A percentile compares a stretch with the other conserved stretches of the same genome.
Evolutionary conservation across 2,888 invertebrate species (phyloP).

Genomic region (Sceliomorpha sp.): DNA sequence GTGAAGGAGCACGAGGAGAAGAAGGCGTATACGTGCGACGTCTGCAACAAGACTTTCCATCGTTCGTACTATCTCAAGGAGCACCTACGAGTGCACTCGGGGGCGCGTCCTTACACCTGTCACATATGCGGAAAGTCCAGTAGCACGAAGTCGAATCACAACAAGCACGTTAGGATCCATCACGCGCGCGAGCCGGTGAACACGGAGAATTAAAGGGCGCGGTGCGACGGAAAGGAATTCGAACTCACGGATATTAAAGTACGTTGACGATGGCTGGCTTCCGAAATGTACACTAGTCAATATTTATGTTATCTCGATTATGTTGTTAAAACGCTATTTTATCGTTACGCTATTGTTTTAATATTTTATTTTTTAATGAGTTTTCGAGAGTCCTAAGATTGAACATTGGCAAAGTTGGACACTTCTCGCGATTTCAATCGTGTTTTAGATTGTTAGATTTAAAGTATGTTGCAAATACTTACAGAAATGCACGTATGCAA

Average conservation of each 20-base stretch:
- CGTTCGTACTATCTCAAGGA: slow-evolving; percentile 93
- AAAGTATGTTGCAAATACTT: too few species aligned
- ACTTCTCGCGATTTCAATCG: too few species aligned
- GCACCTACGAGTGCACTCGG: slow-evolving; percentile 92
- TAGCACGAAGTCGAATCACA: slow-evolving; percentile 94
- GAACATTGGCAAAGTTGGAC: too few species aligned
- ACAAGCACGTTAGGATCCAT: slow-evolving; percentile 94
- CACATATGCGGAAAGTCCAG: slow-evolving; percentile 94
- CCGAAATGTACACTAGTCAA: slow-evolving; percentile 1
- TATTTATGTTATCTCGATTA: too few species aligned
- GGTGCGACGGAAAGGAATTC: slow-evolving; percentile 5
- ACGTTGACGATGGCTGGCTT: not conserved
- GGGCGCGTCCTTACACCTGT: slow-evolving; percentile 89
- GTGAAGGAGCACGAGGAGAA: slow-evolving; percentile 91
- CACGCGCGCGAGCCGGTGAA: slow-evolving; percentile 93
- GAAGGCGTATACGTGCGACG: slow-evolving; percentile 88
- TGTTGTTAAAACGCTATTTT: too few species aligned
- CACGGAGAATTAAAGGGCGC: slow-evolving; percentile 85
- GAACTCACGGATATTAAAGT: slow-evolving; percentile 4
- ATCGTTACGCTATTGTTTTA: too few species aligned
- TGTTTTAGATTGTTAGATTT: too few species aligned
- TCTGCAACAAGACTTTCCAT: slow-evolving; percentile 92
- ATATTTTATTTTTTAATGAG: too few species aligned
- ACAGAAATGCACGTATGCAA: too few species aligned
- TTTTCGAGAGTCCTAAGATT: too few species aligned